These are phyloP conservation scores for Linnaemya vulpina DNA, from an alignment of 2,888 invertebrate genomes.

Conservation along the genomic window DNA sequence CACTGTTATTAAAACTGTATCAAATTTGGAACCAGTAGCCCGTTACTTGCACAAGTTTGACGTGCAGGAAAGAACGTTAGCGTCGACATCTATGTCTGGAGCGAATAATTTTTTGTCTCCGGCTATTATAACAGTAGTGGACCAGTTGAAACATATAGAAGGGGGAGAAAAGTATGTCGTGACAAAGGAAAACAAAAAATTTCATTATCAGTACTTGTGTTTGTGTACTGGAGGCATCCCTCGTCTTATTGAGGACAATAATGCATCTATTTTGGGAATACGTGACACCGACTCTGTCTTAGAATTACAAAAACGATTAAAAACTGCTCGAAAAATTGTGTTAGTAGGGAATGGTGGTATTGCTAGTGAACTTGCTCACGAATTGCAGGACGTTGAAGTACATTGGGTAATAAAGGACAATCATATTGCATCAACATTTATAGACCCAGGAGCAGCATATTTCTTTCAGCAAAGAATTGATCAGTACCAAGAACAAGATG, in stretches of 20 bases:
- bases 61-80: conserved; percentile 88
- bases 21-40: conserved; percentile 92
- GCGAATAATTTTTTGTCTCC: conserved; percentile 51
- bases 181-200: conserved; percentile 84
- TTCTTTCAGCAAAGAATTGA: conserved; percentile 88
- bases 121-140: conserved; percentile 85
- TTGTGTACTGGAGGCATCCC: conserved; percentile 96
- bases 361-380: conserved; percentile 97
- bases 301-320: conserved; percentile 89
- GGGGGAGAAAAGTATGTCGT: conserved; percentile 84
- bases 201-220: conserved; percentile 92
- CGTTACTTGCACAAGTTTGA: conserved; percentile 93
- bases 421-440: conserved; percentile 95
- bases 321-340: conserved; percentile 88
- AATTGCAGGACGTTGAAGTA: conserved; percentile 92
- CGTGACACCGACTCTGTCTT: conserved; percentile 97
- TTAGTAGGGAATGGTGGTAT: conserved; percentile 99
- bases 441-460: conserved; percentile 97
- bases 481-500: background rate
- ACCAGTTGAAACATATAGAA: conserved; percentile 86
- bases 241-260: conserved; percentile 87
- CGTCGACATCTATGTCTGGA: conserved; percentile 84
- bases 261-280: conserved; percentile 90
- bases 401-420: conserved; percentile 97
- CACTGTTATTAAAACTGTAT: conserved; percentile 93